Percentiles rank a stretch among this genome's conserved stretches.
phyloP scores from a whole-genome alignment of 2,888 invertebrate species.

The Vannuccia rotundouncinata region DNA sequence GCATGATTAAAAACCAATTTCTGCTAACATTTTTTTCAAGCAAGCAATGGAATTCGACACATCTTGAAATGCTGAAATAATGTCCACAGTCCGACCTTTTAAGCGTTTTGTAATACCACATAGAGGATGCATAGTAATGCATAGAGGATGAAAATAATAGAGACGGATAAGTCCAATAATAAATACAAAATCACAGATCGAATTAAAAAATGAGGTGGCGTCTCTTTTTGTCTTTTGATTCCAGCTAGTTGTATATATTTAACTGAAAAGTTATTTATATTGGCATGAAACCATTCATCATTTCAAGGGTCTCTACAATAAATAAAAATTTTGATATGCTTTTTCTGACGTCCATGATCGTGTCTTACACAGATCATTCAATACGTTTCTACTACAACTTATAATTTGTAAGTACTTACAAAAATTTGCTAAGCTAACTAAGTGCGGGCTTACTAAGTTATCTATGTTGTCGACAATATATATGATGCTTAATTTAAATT shows the following conservation, averaged over 20 bases:
- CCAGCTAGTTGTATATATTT: background rate
- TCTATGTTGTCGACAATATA: too few species aligned
- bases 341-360: too few species aligned
- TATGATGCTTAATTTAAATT: too few species aligned
- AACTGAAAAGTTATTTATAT: background rate
- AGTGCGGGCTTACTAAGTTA: too few species aligned
- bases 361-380: background rate
- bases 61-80: background rate
- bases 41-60: background rate
- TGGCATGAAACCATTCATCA: background rate
- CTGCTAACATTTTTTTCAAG: background rate
- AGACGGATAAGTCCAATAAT: too few species aligned
- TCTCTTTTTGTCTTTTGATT: background rate
- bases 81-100: background rate
- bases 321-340: too few species aligned
- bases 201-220: background rate
- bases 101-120: background rate
- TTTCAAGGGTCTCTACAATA: background rate
- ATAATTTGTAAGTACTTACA: too few species aligned
- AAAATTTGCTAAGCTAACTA: too few species aligned
- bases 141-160: too few species aligned
- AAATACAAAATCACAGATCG: background rate
- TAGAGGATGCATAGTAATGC: background rate
- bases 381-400: background rate
- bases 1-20: too few species aligned